Conservation (phyloP, 2,888 invertebrate genomes). For the Catocala fraxini region DNA sequence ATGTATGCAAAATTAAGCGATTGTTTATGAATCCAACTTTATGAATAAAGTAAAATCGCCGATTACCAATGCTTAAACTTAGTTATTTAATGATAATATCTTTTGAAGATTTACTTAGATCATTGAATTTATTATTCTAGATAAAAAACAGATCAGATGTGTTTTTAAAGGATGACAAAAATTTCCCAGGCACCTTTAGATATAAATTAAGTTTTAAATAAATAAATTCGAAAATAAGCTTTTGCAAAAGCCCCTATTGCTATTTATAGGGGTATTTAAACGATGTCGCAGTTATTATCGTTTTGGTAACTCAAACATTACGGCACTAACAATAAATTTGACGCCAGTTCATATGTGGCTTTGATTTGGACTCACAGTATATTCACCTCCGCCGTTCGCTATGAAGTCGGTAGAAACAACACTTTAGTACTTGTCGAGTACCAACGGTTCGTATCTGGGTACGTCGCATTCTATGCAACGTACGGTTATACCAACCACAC, state of each 20-base stretch:
- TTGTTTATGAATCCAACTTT: no score
- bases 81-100: no score
- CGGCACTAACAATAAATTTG: no score
- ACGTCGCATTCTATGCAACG: conserved; percentile 89
- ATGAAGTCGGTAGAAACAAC: conserved; percentile 88
- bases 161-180: conserved; percentile 14
- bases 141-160: conserved; percentile 1
- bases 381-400: conserved; percentile 90
- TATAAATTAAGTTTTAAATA: not conserved
- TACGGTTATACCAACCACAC: conserved; percentile 86
- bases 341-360: not conserved
- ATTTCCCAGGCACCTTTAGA: not conserved
- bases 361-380: conserved; percentile 70
- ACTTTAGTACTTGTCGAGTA: conserved; percentile 86
- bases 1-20: no score
- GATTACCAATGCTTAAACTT: no score
- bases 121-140: no score
- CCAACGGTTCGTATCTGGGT: conserved; percentile 88
- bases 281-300: no score
- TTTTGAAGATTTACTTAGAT: no score
- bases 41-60: no score
- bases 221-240: not conserved
- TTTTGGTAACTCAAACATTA: no score
- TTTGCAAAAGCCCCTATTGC: not conserved
- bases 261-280: not conserved